These are phyloP conservation scores for Mamestra brassicae DNA, from an alignment of 2,888 invertebrate genomes.

Conservation along the genomic window DNA sequence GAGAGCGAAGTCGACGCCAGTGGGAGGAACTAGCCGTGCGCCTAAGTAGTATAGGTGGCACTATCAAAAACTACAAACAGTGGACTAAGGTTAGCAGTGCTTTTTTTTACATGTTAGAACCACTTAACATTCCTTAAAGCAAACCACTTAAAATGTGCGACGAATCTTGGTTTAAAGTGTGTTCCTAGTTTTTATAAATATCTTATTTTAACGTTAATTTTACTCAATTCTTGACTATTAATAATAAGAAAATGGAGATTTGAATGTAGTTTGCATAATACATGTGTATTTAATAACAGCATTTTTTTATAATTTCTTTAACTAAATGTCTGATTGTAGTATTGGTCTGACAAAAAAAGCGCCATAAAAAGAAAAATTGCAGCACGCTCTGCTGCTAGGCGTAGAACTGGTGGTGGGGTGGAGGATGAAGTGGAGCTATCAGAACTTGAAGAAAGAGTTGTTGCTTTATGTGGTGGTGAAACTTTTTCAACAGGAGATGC, in stretches of 20 bases:
- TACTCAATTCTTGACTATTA: constrained; percentile 1
- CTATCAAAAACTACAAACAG: neutral
- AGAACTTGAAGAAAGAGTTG: neutral
- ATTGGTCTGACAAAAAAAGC: constrained; percentile 15
- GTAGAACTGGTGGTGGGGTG: constrained; percentile 7
- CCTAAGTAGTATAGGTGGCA: constrained; percentile 11
- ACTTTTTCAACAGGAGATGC: neutral
- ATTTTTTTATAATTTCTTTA: constrained; percentile 9
- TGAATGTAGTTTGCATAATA: neutral
- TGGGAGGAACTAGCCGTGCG: constrained; percentile 15
- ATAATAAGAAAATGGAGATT: neutral
- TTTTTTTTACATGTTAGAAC: constrained; percentile 14
- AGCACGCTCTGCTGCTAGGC: neutral
- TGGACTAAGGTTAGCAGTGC: neutral
- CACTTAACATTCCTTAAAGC: neutral
- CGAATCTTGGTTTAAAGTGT: neutral
- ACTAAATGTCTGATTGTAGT: constrained; percentile 5
- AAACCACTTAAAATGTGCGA: neutral
- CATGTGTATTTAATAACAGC: neutral
- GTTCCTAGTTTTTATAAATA: constrained; percentile 1
- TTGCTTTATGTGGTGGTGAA: neutral
- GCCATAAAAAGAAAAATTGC: constrained; percentile 6
- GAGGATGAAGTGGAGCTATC: constrained; percentile 15
- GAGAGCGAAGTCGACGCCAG: constrained; percentile 17
- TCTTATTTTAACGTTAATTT: neutral